Conservation (phyloP, 2,888 invertebrate genomes). For the Alloscopus bannaensis region DNA sequence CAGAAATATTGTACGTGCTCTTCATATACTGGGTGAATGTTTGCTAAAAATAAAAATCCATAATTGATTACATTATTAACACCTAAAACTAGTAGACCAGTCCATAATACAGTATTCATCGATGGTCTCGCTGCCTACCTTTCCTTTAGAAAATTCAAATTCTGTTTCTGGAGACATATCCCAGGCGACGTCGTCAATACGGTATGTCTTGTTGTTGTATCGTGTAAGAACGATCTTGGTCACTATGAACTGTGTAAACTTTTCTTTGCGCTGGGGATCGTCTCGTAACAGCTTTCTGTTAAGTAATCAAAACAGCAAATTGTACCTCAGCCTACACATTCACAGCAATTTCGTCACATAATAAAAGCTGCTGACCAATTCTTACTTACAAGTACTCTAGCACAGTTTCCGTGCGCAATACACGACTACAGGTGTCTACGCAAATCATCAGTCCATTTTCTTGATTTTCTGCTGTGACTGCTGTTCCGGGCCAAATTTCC, state of each 20-base stretch:
- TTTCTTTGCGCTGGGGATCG: conserved; percentile 27
- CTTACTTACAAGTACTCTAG: conserved; percentile 69
- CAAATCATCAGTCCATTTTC: conserved; percentile 93
- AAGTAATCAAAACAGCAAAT: too few relatives aligned
- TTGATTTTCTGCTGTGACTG: conserved; percentile 89
- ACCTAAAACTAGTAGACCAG: background rate
- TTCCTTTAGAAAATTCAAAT: conserved; percentile 77
- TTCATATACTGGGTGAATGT: conserved; percentile 88
- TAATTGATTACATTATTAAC: conserved; percentile 2
- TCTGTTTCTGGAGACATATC: conserved; percentile 82
- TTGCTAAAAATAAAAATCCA: conserved; percentile 75
- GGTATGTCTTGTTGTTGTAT: conserved; percentile 93
- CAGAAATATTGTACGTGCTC: conserved; percentile 84
- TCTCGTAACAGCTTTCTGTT: background rate
- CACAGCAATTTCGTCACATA: background rate
- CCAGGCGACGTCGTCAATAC: conserved; percentile 91
- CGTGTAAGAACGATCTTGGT: conserved; percentile 84
- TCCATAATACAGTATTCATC: background rate
- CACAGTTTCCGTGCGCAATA: conserved; percentile 88
- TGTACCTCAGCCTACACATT: too few relatives aligned
- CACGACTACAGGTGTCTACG: conserved; percentile 89
- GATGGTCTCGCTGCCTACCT: conserved; percentile 27
- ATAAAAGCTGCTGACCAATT: background rate
- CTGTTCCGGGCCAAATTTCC: conserved; percentile 95
- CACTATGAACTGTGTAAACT: conserved; percentile 75